Base-by-base conservation (phyloP, 2,797 vertebrate genomes). In the Gallirallus australis region DNA sequence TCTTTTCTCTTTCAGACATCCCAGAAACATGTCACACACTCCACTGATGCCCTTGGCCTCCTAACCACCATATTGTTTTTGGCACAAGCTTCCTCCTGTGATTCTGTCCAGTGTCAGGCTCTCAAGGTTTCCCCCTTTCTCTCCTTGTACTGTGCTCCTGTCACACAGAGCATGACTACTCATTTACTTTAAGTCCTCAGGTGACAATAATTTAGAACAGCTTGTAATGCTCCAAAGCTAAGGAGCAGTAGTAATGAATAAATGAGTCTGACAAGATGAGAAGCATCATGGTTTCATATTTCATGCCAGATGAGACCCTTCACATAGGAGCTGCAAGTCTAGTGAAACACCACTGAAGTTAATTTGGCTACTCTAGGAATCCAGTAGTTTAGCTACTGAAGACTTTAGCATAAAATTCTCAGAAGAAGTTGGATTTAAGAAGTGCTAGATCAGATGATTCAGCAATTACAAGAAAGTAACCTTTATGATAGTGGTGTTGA, bases 251-350 rank as follows among this genome's bases (percentile, higher is more conserved):
- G 37, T 53, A 35, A 75, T 19, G 3, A 19, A 25, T 42, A 68
- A 59, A 39, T 21, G 12, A 45, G 6, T 48, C 86, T 61, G 8
- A 70, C 21, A 50, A 79, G 15, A 27, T 47, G 11, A 72, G 23
- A 13, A 90, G 16, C 1, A 1, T 21, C 0, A 0, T 48, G 17
- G 3, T 31, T 47, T 71, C 15, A 3, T 63, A 35, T 59, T 60
- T 87, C 35, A 37, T 28, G 19, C 2, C 1, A 7, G 9, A 47
- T 52, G 6, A 84, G 33, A 66, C 3, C 7, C 6, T 81, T 8
- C 9, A 66, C 1, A 2, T 71, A 31, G 20, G 6, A 56, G 31
- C 33, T 69, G 9, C 23, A 66, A 60, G 15, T 68, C 27, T 24
- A 60, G 24, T 56, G 40, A 66, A 77, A 47, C 9, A 56, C 2